Base-by-base conservation (phyloP, 92 coral and sea anemone species). In the Porites divaricata region DNA sequence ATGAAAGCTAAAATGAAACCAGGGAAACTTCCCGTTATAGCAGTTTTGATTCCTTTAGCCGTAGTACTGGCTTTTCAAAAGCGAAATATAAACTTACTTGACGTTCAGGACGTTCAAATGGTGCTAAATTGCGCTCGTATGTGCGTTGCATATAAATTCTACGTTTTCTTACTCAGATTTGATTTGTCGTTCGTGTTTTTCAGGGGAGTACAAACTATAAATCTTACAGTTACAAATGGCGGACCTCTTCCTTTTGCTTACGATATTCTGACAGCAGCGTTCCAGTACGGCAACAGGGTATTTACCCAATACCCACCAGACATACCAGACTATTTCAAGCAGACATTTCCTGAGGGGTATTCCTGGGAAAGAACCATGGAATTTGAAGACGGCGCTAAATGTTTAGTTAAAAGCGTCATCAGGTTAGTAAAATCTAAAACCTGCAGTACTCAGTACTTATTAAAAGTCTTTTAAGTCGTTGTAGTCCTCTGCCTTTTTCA, bases 291-390 rank as follows among this genome's bases (percentile, higher is more conserved):
- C n/a, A 88, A 83, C 57, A 67, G 87, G 66, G 56, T 82, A 19
- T 88, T 88, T 63, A 75, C 83, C 51, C 67, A 57, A 13, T 83
- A 88, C 49, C 84, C 86, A 22, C 19, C 50, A 54, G 91, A 79
- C 50, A 89, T 89, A 11, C 81, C 89, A 14, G 89, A 85, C 76
- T 89, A 70, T 81, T 89, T 89, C 79, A 76, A 79, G 63, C 79
- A 85, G 72, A 77, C 86, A 41, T 89, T 79, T 53, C 92, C 92
- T 69, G 82, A 80, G 20, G 93, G 93, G 9, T 89, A 70, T 72
- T 63, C 81, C 52, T 70, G 88, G 87, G 89, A 89, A 52, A 70
- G 92, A 79, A 54, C 85, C 49, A 76, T 78, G 75, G 76, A 62
- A 35, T 89, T 63, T 80, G 92, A 89, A 63, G 86, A 85, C 81